Conservation (phyloP, 1,140 invertebrate genomes). For the Drosophila sproati region DNA sequence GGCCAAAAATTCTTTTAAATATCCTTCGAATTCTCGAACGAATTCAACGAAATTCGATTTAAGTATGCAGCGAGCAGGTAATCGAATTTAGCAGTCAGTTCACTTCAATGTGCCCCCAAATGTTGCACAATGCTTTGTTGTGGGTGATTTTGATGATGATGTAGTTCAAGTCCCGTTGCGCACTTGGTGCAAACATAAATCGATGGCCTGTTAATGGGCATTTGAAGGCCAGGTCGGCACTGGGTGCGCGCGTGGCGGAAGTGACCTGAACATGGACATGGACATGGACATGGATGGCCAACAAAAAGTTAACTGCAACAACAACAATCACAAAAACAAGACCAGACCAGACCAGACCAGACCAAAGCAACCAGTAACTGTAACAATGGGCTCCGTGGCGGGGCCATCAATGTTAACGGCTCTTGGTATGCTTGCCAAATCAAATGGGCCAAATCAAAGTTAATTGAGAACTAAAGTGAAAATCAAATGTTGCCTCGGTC, state of each 20-base stretch:
- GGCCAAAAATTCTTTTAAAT: no score
- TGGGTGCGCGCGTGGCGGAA: slow-evolving; percentile 60
- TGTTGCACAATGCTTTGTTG: slow-evolving; percentile 9
- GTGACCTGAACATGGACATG: slow-evolving; percentile 65
- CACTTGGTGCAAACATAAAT: slow-evolving; percentile 60
- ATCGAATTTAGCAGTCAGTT: background rate
- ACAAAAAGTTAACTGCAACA: slow-evolving; percentile 14
- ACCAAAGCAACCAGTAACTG: background rate
- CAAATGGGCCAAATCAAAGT: slow-evolving; percentile 81
- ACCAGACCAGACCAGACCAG: no score
- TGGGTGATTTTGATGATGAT: slow-evolving; percentile 48
- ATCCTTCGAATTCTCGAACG: no score
- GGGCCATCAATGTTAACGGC: slow-evolving; percentile 76
- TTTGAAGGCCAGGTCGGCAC: slow-evolving; percentile 68
- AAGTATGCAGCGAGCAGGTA: no score
- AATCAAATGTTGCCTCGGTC: slow-evolving; percentile 68
- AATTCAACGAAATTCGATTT: no score
- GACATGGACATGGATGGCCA: slow-evolving; percentile 52
- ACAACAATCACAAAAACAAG: background rate
- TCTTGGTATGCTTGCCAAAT: slow-evolving; percentile 58
- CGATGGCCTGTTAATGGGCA: slow-evolving; percentile 72
- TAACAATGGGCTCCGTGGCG: slow-evolving; percentile 24
- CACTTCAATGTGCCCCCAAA: background rate
- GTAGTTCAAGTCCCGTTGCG: slow-evolving; percentile 47
- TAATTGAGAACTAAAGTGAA: slow-evolving; percentile 82